Base-by-base conservation (phyloP, 2,113 vertebrate species). In the Chrysochloris asiatica region DNA sequence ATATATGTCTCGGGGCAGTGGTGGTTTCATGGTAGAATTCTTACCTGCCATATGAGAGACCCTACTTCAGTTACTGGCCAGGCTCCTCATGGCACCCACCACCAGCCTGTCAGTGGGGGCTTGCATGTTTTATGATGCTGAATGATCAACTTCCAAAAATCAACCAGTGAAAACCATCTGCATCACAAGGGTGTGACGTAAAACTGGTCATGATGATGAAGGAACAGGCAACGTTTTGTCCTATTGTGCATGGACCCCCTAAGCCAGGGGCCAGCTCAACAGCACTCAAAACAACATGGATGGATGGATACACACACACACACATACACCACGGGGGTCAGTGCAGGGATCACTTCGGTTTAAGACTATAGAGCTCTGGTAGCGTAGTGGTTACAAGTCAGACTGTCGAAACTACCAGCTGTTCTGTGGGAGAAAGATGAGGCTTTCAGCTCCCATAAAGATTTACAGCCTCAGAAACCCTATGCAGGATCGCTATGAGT, bases 311-410 rank as follows among this genome's bases (percentile, higher is more conserved):
- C 63, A 65, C 24, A 26, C 38, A 33, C 33, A 50, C 24, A 75
- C 19, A 33, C 30, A 36, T 8, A 2, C n/a, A 8, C 19, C 10
- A 3, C 2, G 5, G 8, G 2, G 17, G 33, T 67, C 54, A 1
- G 7, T 8, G 48, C 48, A 54, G 56, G 7, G 24, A 50, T 43
- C 54, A 59, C 56, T 78, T n/a, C 80, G 24, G 41, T 69, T 75
- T 72, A n/a, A n/a, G n/a, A n/a, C n/a, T n/a, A n/a, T n/a, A n/a
- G n/a, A n/a, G n/a, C n/a, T n/a, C n/a, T n/a, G n/a, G n/a, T n/a
- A n/a, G n/a, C n/a, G n/a, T n/a, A n/a, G n/a, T n/a, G n/a, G n/a
- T n/a, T n/a, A n/a, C n/a, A n/a, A n/a, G n/a, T n/a, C n/a, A n/a
- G n/a, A n/a, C n/a, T n/a, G n/a, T n/a, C n/a, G n/a, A n/a, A n/a